Conservation (phyloP, 2,797 vertebrate genomes). For the Euthynnus affinis region DNA sequence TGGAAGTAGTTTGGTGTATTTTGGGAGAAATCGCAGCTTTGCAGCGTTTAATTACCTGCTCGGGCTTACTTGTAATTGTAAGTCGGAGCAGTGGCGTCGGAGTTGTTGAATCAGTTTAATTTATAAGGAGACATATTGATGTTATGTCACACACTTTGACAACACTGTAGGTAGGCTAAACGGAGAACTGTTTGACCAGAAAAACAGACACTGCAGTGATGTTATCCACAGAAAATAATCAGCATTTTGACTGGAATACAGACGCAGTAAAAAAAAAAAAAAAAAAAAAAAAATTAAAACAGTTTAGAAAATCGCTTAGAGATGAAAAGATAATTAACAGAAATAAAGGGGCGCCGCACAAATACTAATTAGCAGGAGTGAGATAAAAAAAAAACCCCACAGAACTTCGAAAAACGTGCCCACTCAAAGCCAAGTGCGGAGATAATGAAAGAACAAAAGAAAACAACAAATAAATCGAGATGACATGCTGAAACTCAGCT, state of each 20-base stretch:
- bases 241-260: conserved; percentile 10
- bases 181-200: background rate
- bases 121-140: conserved; percentile 37
- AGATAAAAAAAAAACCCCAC: background rate
- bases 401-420: background rate
- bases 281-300: background rate
- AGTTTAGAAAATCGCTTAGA: background rate
- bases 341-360: conserved; percentile 3
- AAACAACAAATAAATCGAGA: conserved; percentile 8
- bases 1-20: conserved; percentile 51
- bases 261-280: background rate
- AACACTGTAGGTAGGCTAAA: background rate
- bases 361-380: conserved; percentile 25
- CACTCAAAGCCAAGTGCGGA: background rate
- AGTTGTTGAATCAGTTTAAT: conserved; percentile 44
- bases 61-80: conserved; percentile 43
- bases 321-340: conserved; percentile 25
- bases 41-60: conserved; percentile 62
- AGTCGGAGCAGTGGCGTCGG: conserved; percentile 19
- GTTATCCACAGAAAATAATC: conserved; percentile 11
- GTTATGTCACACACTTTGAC: conserved; percentile 30
- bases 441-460: background rate
- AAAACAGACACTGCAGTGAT: background rate
- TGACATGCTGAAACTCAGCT: background rate
- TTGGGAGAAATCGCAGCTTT: conserved; percentile 60